Evolutionary conservation across 2,113 vertebrate species (phyloP).

Genomic region (Centrocercus urophasianus): DNA sequence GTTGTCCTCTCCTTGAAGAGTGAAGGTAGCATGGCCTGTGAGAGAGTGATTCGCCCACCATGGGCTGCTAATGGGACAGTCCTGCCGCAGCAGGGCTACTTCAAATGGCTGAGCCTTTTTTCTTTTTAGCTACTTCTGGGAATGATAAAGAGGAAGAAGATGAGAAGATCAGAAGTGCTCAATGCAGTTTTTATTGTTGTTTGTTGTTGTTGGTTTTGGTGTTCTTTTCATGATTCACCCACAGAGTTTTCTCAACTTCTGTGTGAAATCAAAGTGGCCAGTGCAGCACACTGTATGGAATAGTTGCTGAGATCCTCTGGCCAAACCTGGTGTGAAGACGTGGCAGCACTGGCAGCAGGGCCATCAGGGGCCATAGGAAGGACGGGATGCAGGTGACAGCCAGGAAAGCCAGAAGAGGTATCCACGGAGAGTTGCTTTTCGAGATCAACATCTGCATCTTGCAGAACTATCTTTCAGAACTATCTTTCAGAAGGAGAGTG

Average conservation of each 20-base stretch:
- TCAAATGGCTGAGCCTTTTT: not conserved
- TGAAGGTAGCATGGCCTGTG: not conserved
- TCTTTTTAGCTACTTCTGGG: not conserved
- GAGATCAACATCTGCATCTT: not conserved
- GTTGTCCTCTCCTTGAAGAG: not conserved
- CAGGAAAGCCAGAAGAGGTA: not conserved
- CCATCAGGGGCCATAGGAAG: not conserved
- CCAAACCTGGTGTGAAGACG: not conserved
- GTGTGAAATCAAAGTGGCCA: not conserved
- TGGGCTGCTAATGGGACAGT: accelerated
- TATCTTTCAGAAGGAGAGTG: constrained; percentile 30
- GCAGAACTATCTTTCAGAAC: constrained; percentile 11
- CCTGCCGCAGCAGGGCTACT: not conserved
- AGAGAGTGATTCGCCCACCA: not conserved
- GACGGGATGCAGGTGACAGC: not conserved
- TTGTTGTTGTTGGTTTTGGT: not conserved
- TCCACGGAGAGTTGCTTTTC: not conserved
- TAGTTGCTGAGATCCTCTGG: not conserved
- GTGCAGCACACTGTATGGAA: accelerated
- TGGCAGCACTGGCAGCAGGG: not conserved
- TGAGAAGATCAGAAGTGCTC: not conserved
- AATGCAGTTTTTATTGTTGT: not conserved
- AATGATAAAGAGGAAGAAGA: not conserved
- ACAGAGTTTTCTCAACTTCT: not conserved
- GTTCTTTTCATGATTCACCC: not conserved